These are phyloP conservation scores for Emys orbicularis DNA, from an alignment of 2,797 vertebrate genomes.

Conservation along the genomic window DNA sequence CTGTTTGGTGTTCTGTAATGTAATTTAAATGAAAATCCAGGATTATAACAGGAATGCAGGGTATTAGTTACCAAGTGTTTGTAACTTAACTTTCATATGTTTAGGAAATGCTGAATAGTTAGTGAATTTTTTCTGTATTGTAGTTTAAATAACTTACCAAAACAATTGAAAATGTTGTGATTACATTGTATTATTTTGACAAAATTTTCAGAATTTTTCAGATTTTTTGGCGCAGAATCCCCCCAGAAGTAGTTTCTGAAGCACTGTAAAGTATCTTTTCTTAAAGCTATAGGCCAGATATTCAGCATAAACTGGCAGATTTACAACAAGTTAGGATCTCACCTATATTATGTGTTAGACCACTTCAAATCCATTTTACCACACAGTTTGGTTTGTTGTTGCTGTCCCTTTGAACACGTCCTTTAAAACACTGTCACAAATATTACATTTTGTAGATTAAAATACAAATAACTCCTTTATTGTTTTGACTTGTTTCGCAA, in stretches of 20 bases:
- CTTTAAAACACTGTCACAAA: neutral
- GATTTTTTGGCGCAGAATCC: too few species aligned
- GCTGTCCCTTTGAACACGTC: neutral
- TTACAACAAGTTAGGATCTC: neutral
- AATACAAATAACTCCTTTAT: neutral
- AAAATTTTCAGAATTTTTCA: too few species aligned
- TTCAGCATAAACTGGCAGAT: neutral
- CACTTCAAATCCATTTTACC: neutral
- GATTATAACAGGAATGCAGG: too few species aligned
- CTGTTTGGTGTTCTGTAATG: too few species aligned
- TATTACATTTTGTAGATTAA: neutral
- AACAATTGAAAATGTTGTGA: too few species aligned
- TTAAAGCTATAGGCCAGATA: conserved; percentile 5
- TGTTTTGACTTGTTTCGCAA: neutral
- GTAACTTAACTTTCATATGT: too few species aligned
- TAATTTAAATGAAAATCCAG: too few species aligned
- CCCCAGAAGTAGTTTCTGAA: neutral
- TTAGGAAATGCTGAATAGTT: too few species aligned
- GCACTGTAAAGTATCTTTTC: neutral
- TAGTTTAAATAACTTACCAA: too few species aligned
- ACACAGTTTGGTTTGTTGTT: neutral
- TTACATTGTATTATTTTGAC: too few species aligned
- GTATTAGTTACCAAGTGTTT: too few species aligned
- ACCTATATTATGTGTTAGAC: neutral
- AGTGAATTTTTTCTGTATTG: too few species aligned